phyloP scores from a whole-genome alignment of 2,888 invertebrate species.

The Drosophila neutralis region DNA sequence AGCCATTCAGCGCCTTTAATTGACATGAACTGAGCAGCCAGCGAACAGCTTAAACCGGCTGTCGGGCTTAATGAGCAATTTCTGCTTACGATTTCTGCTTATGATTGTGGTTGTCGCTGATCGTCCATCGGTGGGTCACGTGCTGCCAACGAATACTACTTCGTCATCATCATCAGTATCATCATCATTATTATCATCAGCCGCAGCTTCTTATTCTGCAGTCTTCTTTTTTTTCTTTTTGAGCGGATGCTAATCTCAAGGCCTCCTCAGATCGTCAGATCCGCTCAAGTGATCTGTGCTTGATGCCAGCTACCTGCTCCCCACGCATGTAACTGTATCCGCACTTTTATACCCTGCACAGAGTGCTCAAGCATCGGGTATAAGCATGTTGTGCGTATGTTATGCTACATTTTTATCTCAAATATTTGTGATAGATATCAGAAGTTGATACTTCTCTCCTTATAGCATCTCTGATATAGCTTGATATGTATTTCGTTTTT shows the following conservation, averaged over 20 bases:
- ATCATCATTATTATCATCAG: constrained; percentile 16
- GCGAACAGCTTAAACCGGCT: constrained; percentile 57
- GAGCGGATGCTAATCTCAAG: constrained; percentile 53
- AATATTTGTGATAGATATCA: background rate
- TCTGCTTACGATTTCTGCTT: constrained; percentile 11
- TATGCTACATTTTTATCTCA: background rate
- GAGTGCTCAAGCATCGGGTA: no score
- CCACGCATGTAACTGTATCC: constrained; percentile 27
- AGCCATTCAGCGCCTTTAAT: constrained; percentile 43
- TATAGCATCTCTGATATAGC: background rate
- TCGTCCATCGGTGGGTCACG: constrained; percentile 49
- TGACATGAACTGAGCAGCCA: constrained; percentile 33
- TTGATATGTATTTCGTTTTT: background rate
- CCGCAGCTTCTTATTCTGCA: background rate
- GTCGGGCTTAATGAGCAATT: constrained; percentile 55
- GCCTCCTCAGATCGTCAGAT: constrained; percentile 27
- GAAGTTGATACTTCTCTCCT: background rate
- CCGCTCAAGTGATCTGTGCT: constrained; percentile 20
- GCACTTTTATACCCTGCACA: constrained; percentile 12
- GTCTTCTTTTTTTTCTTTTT: background rate
- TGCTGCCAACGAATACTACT: constrained; percentile 40
- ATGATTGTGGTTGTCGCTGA: background rate
- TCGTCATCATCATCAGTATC: constrained; percentile 22
- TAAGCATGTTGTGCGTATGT: background rate
- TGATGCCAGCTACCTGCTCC: constrained; percentile 14